Base-by-base conservation (phyloP, 2,113 vertebrate genomes). In the Tauraco erythrolophus region DNA sequence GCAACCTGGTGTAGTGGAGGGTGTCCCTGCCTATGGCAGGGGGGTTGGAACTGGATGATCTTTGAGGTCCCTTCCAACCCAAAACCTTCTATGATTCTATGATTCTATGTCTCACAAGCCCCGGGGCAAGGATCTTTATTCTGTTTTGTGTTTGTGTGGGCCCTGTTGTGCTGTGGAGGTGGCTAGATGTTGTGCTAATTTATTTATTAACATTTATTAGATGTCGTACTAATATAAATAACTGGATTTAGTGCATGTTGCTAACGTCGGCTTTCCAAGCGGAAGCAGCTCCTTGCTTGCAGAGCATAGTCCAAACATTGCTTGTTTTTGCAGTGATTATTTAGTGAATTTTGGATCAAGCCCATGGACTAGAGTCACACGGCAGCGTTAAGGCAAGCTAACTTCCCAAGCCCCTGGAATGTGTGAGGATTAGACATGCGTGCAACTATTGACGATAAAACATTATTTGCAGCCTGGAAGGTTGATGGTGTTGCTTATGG, bases 231-330 rank as follows among this genome's bases (percentile, higher is more conserved):
- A 23, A 27, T 21, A 10, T 4, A 39, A 82, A 1, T 61, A 43
- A 28, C 25, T 31, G 53, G 23, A 51, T 93, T 78, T 92, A 37
- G 58, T n/a, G 19, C 19, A 4, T 31, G n/a, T 58, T 66, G 27
- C 28, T 45, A 4, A 4, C 15, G 31, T 76, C 61, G 54, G 37
- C 56, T 82, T 88, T 82, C 75, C 68, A 79, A 75, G 24, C 2
- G 9, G 78, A 88, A 83, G 75, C 74, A 75, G n/a, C 70, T 92
- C 39, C 82, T 85, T 88, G 46, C 88, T 91, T 50, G 48, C 78
- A 66, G 57, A 85, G 24, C 57, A 1, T 0, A 64, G 48, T 43
- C 66, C 68, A 68, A 83, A 31, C 21, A 8, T 16, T 35, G 31
- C 43, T 72, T 71, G 1, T 51, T 43, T 92, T 76, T 64, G 56